These are phyloP conservation scores for Remorina albescens DNA, from an alignment of 2,797 vertebrate species.

Conservation along the genomic window DNA sequence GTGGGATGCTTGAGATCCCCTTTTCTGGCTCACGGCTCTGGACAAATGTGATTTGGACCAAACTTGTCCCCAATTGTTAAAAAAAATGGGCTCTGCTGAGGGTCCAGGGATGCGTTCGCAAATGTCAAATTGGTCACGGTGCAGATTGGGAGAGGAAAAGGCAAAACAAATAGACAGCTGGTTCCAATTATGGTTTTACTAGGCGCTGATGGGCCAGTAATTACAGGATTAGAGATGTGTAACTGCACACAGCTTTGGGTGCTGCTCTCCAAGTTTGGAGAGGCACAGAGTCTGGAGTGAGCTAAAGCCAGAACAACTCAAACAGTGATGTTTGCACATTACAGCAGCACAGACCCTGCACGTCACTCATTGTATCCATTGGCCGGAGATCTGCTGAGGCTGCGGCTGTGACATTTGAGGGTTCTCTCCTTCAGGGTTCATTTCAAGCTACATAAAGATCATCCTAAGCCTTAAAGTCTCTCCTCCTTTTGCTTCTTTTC, in stretches of 20 bases:
- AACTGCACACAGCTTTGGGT: constrained; percentile 81
- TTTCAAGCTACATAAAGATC: constrained; percentile 20
- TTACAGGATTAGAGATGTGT: constrained; percentile 85
- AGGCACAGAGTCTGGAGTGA: constrained; percentile 62
- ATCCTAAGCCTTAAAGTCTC: constrained; percentile 5
- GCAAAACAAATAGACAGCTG: constrained; percentile 85
- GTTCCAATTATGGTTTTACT: constrained; percentile 85
- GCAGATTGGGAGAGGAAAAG: constrained; percentile 72
- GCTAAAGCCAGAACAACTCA: constrained; percentile 67
- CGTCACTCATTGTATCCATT: constrained; percentile 64
- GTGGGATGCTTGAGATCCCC: constrained; percentile 49
- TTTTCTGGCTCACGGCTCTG: constrained; percentile 42
- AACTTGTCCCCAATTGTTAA: constrained; percentile 44
- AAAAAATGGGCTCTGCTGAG: constrained; percentile 52
- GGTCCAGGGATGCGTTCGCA: constrained; percentile 74
- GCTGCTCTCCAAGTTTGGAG: constrained; percentile 74
- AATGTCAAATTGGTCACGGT: constrained; percentile 78
- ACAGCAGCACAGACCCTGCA: constrained; percentile 53
- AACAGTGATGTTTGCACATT: constrained; percentile 79
- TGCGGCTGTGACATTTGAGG: constrained; percentile 56
- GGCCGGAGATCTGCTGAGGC: constrained; percentile 65
- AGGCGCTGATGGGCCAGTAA: constrained; percentile 84
- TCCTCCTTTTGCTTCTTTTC: constrained; percentile 1
- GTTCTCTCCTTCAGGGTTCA: constrained; percentile 29
- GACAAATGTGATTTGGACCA: constrained; percentile 64